Evolutionary conservation across 1,140 invertebrate genomes (phyloP).

Genomic region (Caenorhabditis elegans): DNA sequence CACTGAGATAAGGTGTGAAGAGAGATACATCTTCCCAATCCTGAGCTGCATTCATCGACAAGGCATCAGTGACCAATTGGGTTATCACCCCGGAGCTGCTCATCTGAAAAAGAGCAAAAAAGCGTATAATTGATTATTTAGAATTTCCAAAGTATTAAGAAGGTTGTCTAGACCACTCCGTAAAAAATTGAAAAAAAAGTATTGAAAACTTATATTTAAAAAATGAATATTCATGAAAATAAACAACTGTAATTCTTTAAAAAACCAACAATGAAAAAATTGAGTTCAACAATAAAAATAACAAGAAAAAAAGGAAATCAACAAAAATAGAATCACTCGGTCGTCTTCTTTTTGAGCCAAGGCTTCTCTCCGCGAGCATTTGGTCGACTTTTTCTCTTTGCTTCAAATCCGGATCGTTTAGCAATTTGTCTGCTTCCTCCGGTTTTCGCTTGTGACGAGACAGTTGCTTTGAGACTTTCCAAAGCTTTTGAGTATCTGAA

Average conservation of each 20-base stretch:
- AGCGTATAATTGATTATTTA: neutral
- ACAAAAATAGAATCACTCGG: neutral
- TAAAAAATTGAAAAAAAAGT: too few species aligned
- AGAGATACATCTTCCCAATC: conserved; percentile 59
- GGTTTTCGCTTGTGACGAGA: neutral
- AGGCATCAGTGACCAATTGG: conserved; percentile 42
- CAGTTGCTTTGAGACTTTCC: neutral
- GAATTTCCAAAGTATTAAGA: too few species aligned
- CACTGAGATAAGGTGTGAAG: conserved; percentile 57
- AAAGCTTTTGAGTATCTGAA: neutral
- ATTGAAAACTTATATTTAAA: too few species aligned
- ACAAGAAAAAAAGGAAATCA: neutral
- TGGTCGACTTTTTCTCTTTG: conserved; percentile 20
- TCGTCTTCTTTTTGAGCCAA: conserved; percentile 27
- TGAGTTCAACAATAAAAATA: conserved; percentile 5
- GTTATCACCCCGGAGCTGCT: neutral
- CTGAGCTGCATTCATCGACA: conserved; percentile 43
- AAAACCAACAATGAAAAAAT: too few species aligned
- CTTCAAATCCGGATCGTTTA: conserved; percentile 28
- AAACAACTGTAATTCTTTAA: too few species aligned
- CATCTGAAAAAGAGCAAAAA: neutral
- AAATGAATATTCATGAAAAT: too few species aligned
- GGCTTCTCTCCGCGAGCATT: neutral
- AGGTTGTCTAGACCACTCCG: too few species aligned
- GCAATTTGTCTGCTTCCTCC: neutral